Conservation (phyloP, 2,888 invertebrate genomes). For the Drosophila histrio region DNA sequence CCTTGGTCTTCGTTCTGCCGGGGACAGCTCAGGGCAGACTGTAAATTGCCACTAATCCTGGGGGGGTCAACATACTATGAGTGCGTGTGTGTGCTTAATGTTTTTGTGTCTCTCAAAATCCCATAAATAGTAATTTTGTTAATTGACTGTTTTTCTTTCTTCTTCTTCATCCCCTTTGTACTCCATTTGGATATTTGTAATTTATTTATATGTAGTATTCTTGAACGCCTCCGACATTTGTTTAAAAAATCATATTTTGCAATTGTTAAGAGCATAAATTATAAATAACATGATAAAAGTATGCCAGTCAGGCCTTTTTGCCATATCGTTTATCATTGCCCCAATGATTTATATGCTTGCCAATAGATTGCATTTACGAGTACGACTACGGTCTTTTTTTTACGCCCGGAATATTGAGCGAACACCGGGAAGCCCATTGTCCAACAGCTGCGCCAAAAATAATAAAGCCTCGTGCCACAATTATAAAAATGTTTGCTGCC, state of each 20-base stretch:
- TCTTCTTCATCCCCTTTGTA: not conserved
- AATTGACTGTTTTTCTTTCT: constrained; percentile 62
- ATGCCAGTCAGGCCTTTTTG: constrained; percentile 27
- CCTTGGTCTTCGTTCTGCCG: not conserved
- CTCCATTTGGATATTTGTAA: not conserved
- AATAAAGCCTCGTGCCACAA: constrained; percentile 46
- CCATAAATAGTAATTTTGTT: constrained; percentile 76
- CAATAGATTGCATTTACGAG: constrained; percentile 22
- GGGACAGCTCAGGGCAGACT: constrained; percentile 31
- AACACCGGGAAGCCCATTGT: constrained; percentile 13
- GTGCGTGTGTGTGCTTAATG: not conserved
- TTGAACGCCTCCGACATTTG: constrained; percentile 28
- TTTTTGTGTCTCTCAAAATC: constrained; percentile 44
- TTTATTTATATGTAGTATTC: constrained; percentile 25
- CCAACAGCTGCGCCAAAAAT: constrained; percentile 39
- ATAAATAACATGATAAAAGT: constrained; percentile 21
- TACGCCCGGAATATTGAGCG: not conserved
- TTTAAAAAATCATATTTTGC: constrained; percentile 54
- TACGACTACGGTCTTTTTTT: not conserved
- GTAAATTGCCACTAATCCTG: constrained; percentile 66
- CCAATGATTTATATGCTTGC: constrained; percentile 59
- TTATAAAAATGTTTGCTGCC: constrained; percentile 65
- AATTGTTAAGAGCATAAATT: constrained; percentile 55
- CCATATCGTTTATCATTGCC: constrained; percentile 40
- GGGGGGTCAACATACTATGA: constrained; percentile 42